Evolutionary conservation across 2,888 invertebrate genomes (phyloP).

Genomic region (Cosmia trapezina): DNA sequence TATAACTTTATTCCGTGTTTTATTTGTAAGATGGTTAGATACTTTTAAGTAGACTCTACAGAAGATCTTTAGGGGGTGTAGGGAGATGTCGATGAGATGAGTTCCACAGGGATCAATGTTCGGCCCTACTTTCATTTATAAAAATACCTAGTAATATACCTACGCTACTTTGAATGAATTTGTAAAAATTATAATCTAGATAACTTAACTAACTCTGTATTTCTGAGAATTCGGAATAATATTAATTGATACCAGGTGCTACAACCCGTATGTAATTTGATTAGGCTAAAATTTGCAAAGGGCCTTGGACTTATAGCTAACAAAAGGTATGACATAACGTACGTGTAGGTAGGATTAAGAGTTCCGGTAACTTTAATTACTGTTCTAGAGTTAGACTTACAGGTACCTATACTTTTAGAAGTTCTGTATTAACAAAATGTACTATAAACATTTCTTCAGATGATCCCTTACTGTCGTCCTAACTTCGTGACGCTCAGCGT

Average conservation of each 20-base stretch:
- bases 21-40: too few species aligned
- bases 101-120: neutral
- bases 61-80: neutral
- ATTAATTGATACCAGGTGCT: constrained; percentile 58
- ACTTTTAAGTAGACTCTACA: neutral
- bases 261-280: constrained; percentile 53
- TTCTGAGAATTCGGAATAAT: constrained; percentile 47
- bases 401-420: neutral
- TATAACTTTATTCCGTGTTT: too few species aligned
- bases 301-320: constrained; percentile 51
- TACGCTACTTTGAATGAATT: neutral
- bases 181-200: neutral
- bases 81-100: neutral
- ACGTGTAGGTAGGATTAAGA: constrained; percentile 58
- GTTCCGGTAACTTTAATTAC: constrained; percentile 29
- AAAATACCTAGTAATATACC: neutral
- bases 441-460: neutral
- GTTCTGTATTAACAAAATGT: neutral
- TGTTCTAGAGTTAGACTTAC: neutral
- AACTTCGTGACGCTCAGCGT: neutral
- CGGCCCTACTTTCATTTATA: neutral
- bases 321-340: constrained; percentile 40
- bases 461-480: neutral
- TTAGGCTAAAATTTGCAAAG: constrained; percentile 46
- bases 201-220: constrained; percentile 18